phyloP scores from a whole-genome alignment of 2,797 vertebrate genomes.

The Nannoperca obscura region DNA sequence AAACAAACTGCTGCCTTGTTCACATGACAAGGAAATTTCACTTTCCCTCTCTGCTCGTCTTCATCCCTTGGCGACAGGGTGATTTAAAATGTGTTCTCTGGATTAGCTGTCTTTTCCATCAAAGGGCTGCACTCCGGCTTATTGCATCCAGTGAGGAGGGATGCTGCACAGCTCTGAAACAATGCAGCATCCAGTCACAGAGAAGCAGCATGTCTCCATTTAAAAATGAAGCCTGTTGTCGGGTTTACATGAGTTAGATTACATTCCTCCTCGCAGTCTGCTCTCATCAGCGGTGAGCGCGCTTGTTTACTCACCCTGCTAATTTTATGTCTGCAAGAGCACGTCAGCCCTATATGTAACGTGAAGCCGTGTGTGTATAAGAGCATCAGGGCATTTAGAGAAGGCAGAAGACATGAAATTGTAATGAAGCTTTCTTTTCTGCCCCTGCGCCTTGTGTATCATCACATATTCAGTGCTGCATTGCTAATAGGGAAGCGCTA shows the following conservation, averaged over 20 bases:
- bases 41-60: slow-evolving; percentile 33
- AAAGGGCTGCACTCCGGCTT: slow-evolving; percentile 34
- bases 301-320: slow-evolving; percentile 64
- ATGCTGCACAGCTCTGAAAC: slow-evolving; percentile 36
- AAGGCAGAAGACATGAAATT: slow-evolving; percentile 72
- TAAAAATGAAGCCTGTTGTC: slow-evolving; percentile 44
- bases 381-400: slow-evolving; percentile 61
- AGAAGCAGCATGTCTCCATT: slow-evolving; percentile 26
- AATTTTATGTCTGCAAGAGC: slow-evolving; percentile 53
- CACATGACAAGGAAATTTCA: slow-evolving; percentile 45
- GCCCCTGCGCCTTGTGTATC: slow-evolving; percentile 65
- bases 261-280: slow-evolving; percentile 36
- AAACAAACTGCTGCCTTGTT: slow-evolving; percentile 25
- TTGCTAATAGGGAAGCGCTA: slow-evolving; percentile 72
- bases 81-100: slow-evolving; percentile 56
- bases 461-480: slow-evolving; percentile 78
- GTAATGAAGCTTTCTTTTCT: slow-evolving; percentile 68
- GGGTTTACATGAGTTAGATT: slow-evolving; percentile 50
- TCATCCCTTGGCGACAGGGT: slow-evolving; percentile 14
- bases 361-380: slow-evolving; percentile 21
- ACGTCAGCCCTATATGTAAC: slow-evolving; percentile 47
- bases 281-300: slow-evolving; percentile 45
- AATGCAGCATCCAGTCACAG: slow-evolving; percentile 50
- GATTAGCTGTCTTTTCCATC: slow-evolving; percentile 55
- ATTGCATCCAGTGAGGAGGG: slow-evolving; percentile 20